Base-by-base conservation (phyloP, 2,113 vertebrate species). In the Neodon shergylaensis region DNA sequence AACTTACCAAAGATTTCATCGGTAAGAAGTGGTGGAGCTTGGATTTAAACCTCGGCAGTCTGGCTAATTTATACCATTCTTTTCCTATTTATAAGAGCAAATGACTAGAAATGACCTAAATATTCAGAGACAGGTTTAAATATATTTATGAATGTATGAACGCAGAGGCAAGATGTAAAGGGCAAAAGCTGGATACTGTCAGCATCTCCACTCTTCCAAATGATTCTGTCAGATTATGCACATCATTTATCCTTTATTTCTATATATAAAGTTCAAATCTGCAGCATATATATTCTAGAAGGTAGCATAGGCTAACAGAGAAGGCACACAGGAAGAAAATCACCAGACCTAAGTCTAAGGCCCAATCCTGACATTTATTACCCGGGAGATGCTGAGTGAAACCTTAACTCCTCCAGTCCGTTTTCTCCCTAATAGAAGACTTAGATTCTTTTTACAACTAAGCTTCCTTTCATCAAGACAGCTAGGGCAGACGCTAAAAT, bases 51-150 rank as follows among this genome's bases (percentile, higher is more conserved):
- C 28, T 47, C 78, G 8, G 65, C 22, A 90, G 58, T 61, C n/a
- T 65, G 44, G 70, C 73, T 92, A 79, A 72, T 87, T 93, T 92
- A 66, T 5, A 88, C 31, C 73, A 76, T 39, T 49, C 86, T 93
- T 63, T 76, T 96, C 84, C 93, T 89, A 91, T 88, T 92, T 87
- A 81, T 91, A 85, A 91, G 74, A 96, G 84, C 54, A 97, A 95
- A 83, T 39, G 54, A 93, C 73, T 94, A 96, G 88, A 94, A 96
- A 70, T 95, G 74, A 97, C 91, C 90, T 96, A 93, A 94, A 96
- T 92, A 95, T 92, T 83, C 96, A 94, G 92, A 94, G 85, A 76
- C 31, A 31, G 93, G 63, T 82, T 94, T 96, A 97, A 97, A 95
- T 94, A 95, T 70, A 96, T 91, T 86, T 93, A 92, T 95, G 93